phyloP scores from a whole-genome alignment of 2,113 vertebrate species.

The Zootoca vivipara region DNA sequence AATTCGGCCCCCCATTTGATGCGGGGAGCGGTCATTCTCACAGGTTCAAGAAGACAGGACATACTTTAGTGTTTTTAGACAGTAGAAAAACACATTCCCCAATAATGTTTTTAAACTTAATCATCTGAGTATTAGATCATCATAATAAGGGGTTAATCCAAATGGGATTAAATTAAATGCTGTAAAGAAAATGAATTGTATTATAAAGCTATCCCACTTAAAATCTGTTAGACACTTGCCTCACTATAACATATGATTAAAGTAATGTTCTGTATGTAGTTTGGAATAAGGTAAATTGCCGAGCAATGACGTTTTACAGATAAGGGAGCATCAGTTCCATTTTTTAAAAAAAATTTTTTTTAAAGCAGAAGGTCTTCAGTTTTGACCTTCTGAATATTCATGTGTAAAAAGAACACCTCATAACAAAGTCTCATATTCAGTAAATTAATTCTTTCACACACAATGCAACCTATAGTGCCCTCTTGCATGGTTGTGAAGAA shows the following conservation, averaged over 20 bases:
- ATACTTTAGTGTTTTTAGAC: constrained; percentile 12
- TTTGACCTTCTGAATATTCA: background rate
- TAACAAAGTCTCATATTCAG: background rate
- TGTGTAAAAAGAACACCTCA: background rate
- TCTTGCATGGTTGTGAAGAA: background rate
- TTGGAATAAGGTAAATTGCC: constrained; percentile 18
- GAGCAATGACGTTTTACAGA: background rate
- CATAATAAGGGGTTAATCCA: background rate
- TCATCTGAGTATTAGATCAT: background rate
- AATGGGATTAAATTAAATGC: background rate
- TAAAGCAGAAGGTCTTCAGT: background rate
- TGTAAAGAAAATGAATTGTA: constrained; percentile 6
- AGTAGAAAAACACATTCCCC: background rate
- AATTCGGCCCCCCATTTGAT: too few relatives aligned
- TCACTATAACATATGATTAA: constrained; percentile 16
- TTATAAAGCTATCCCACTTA: background rate
- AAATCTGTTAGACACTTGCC: background rate
- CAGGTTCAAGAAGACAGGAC: background rate
- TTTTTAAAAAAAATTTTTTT: background rate
- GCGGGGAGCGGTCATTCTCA: too few relatives aligned
- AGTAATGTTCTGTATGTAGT: background rate
- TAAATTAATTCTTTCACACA: background rate
- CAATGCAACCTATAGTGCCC: background rate
- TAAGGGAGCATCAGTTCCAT: constrained; percentile 21
- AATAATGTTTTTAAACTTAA: constrained; percentile 34